Conservation (phyloP, 1,140 invertebrate genomes). For the Amphibalanus amphitrite region DNA sequence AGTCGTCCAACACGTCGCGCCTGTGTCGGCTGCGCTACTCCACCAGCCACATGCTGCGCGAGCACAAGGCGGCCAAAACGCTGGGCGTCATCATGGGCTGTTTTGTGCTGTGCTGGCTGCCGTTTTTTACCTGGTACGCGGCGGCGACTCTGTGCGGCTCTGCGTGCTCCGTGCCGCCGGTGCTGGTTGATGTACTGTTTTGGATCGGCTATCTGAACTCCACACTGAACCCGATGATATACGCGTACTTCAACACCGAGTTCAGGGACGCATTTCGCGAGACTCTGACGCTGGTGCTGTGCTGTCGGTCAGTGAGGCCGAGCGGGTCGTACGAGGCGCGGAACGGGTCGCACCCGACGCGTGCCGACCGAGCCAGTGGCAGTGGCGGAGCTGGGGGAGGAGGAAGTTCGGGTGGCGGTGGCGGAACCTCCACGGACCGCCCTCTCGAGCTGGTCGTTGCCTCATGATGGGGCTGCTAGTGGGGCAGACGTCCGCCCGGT, state of each 20-base stretch:
- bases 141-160: slow-evolving; percentile 57
- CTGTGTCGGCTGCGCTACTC: neutral
- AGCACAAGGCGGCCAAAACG: slow-evolving; percentile 90
- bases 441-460: too few relatives aligned
- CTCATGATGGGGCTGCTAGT: too few relatives aligned
- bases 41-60: slow-evolving; percentile 32
- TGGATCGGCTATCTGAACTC: slow-evolving; percentile 96
- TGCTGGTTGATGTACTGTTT: slow-evolving; percentile 74
- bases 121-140: slow-evolving; percentile 57
- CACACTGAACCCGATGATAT: slow-evolving; percentile 80
- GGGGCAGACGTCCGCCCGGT: too few relatives aligned
- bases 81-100: slow-evolving; percentile 43
- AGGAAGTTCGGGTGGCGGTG: too few relatives aligned
- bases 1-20: neutral
- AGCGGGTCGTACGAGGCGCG: neutral
- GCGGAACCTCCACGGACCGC: too few relatives aligned
- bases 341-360: neutral
- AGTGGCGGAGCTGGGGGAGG: too few relatives aligned
- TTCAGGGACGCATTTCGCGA: slow-evolving; percentile 94
- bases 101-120: slow-evolving; percentile 32
- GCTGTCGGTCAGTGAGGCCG: neutral
- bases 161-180: slow-evolving; percentile 54
- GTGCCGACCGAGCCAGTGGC: too few relatives aligned
- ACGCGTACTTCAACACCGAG: slow-evolving; percentile 96
- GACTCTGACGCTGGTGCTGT: slow-evolving; percentile 36